Base-by-base conservation (phyloP, 2,797 vertebrate genomes). In the Danio aesculapii region DNA sequence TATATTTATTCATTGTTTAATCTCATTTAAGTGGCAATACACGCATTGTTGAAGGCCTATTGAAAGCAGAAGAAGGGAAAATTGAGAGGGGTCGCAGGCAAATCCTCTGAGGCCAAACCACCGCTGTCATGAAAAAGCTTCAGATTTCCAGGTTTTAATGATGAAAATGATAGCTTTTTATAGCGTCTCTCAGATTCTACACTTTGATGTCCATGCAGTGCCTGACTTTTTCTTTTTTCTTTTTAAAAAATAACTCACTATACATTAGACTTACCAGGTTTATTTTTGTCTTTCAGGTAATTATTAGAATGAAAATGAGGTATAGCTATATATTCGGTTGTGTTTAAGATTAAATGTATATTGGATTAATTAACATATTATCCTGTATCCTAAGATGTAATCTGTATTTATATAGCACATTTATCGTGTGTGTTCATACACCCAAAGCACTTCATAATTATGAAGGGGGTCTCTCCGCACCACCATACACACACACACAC, bases 1-100 rank as follows among this genome's bases (percentile, higher is more conserved):
- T 84, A 84, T 83, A 79, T 86, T 84, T 30, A 86, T 74, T 85
- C 80, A 77, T 79, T 61, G 72, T 75, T 74, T 83, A 77, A 86
- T 84, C 82, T 86, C 72, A 75, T 61, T 77, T 78, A 66, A 86
- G 69, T 63, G 69, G 49, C 59, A 79, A 73, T 89, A 84, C 84
- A 84, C 84, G 59, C 63, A 81, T 76, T 68, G 73, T 75, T 71
- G 70, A 13, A 81, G 75, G 68, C 62, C 75, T 75, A 50, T 76
- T 63, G 55, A 74, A 77, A 61, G 79, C 43, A 46, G 66, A 78
- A 19, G 16, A 47, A 13, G n/a, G 17, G 57, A 41, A 81, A 70
- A 86, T 83, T 68, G 70, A 49, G 73, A 68, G 41, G 50, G 61
- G 70, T 72, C 77, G 66, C 62, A 73, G 53, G 50, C 50, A 44